A percentile compares a stretch with the other conserved stretches of the same genome.
Evolutionary conservation across 2,888 invertebrate genomes (phyloP).

Genomic region (Apamea epomidion): DNA sequence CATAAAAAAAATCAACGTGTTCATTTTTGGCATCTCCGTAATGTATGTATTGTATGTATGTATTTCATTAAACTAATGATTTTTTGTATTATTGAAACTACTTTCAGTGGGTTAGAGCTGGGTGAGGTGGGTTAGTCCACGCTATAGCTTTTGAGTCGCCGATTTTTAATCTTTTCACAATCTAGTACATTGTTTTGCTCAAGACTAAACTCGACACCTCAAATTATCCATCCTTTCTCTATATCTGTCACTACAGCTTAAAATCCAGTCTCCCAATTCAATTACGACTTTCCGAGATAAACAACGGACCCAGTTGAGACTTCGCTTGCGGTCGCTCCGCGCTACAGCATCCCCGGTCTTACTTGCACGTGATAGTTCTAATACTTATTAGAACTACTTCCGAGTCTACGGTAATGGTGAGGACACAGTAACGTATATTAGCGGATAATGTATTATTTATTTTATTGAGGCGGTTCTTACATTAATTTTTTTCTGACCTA

Average conservation of each 20-base stretch:
- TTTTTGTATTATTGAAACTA: neutral
- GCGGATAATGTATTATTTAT: slow-evolving; percentile 1
- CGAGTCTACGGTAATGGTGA: slow-evolving; percentile 52
- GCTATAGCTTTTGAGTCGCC: neutral
- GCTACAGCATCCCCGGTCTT: slow-evolving; percentile 44
- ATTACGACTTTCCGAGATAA: slow-evolving; percentile 25
- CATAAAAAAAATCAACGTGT: neutral
- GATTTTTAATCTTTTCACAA: neutral
- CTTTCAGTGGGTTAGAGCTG: neutral
- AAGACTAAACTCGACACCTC: neutral
- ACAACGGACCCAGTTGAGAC: slow-evolving; percentile 13
- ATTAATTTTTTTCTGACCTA: too few relatives aligned
- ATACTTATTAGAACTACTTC: slow-evolving; percentile 76
- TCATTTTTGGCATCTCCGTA: neutral
- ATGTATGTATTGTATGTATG: too few relatives aligned
- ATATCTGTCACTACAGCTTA: neutral
- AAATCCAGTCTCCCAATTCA: slow-evolving; percentile 12
- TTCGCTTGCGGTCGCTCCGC: slow-evolving; percentile 11
- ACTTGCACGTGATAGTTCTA: slow-evolving; percentile 73
- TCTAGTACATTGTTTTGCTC: neutral
- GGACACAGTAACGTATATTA: slow-evolving; percentile 22
- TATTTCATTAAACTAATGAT: neutral
- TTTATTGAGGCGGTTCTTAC: too few relatives aligned
- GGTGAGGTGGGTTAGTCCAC: neutral
- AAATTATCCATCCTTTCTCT: neutral